These are phyloP conservation scores for Leptonema lineaticorne DNA, from an alignment of 1,140 invertebrate species.

Conservation along the genomic window DNA sequence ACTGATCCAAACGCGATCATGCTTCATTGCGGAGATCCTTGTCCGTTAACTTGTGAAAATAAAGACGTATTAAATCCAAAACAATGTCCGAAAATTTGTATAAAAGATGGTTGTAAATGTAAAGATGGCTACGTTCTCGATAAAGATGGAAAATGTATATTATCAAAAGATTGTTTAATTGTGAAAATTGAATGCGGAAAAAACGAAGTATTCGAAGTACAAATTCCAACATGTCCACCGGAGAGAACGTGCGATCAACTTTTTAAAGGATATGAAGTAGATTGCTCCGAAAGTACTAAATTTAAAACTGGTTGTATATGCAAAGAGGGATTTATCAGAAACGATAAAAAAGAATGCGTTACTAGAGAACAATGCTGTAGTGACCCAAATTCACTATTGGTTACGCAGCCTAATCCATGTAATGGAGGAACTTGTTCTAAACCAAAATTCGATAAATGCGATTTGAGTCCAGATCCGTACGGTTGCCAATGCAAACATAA, in stretches of 20 bases:
- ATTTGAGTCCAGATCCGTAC: not conserved
- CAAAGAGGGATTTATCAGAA: conserved; percentile 1
- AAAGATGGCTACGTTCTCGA: conserved; percentile 26
- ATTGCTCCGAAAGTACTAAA: not conserved
- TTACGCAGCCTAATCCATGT: conserved; percentile 24
- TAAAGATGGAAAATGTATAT: conserved; percentile 28
- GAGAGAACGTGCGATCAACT: not conserved
- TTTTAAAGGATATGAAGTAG: not conserved
- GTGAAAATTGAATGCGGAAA: not conserved
- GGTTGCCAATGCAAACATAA: conserved; percentile 31
- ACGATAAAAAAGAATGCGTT: not conserved
- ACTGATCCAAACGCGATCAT: conserved; percentile 7
- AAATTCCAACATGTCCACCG: not conserved
- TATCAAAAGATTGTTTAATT: conserved; percentile 14
- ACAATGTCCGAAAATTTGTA: conserved; percentile 18
- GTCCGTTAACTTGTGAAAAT: conserved; percentile 1
- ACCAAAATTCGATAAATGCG: conserved; percentile 15
- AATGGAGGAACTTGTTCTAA: conserved; percentile 22
- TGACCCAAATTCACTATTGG: conserved; percentile 25
- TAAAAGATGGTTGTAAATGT: conserved; percentile 26
- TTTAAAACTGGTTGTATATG: conserved; percentile 18
- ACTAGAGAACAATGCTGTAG: conserved; percentile 11
- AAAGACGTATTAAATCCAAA: not conserved
- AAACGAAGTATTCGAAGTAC: not conserved
- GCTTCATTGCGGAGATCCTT: conserved; percentile 25